Percentiles rank a stretch among this genome's conserved stretches.
Evolutionary conservation across 2,113 vertebrate species (phyloP).

Genomic region (Etheostoma cragini): DNA sequence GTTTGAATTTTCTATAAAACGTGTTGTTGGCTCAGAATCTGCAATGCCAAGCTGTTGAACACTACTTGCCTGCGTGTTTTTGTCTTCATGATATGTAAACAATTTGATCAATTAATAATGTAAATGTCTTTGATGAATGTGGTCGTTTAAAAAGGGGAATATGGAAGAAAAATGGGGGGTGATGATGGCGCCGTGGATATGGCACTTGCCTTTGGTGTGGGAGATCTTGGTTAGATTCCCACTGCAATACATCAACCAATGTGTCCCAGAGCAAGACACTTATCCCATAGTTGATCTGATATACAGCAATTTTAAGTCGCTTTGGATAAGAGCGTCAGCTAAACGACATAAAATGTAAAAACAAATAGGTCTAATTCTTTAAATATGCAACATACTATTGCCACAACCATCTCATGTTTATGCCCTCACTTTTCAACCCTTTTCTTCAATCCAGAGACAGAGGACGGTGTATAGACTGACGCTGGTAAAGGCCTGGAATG

Average conservation of each 20-base stretch:
- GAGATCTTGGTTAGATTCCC: too few relatives aligned
- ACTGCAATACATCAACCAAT: too few relatives aligned
- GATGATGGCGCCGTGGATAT: too few relatives aligned
- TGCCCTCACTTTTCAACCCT: background rate
- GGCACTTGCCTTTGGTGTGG: too few relatives aligned
- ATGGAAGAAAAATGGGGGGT: background rate
- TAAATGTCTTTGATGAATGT: slow-evolving; percentile 4
- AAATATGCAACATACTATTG: background rate
- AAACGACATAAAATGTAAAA: too few relatives aligned
- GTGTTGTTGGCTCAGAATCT: background rate
- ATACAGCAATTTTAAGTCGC: too few relatives aligned
- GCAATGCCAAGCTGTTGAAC: background rate
- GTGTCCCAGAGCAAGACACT: too few relatives aligned
- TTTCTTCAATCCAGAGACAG: slow-evolving; percentile 84
- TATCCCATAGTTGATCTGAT: too few relatives aligned
- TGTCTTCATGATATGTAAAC: background rate
- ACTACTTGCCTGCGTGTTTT: too few relatives aligned
- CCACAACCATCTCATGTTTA: background rate
- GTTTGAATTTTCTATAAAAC: background rate
- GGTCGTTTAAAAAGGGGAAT: background rate
- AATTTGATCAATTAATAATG: background rate
- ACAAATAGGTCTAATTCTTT: background rate
- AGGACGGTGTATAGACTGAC: slow-evolving; percentile 94
- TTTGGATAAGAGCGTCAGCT: too few relatives aligned
- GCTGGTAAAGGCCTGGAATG: slow-evolving; percentile 96